A percentile compares a stretch with the other conserved stretches of the same genome.
Evolutionary conservation across 2,113 vertebrate genomes (phyloP).

Genomic region (Nerophis ophidion): DNA sequence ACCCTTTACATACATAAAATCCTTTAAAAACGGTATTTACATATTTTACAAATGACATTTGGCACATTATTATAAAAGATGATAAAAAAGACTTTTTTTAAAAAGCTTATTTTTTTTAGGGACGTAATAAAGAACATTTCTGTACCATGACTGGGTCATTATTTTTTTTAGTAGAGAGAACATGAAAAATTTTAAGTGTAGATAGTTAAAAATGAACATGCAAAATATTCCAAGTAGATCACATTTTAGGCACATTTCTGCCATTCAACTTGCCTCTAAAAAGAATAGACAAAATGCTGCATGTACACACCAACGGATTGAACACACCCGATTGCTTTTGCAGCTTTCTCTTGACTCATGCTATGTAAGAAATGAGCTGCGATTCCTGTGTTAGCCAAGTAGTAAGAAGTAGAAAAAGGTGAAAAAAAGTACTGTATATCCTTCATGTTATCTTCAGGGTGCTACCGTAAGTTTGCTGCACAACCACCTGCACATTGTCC

Average conservation of each 20-base stretch:
- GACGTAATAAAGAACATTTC: too few species aligned
- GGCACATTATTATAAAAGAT: constrained; percentile 79
- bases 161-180: too few species aligned
- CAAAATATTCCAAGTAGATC: not conserved
- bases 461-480: constrained; percentile 96
- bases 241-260: not conserved
- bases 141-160: too few species aligned
- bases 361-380: constrained; percentile 2
- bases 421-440: constrained; percentile 3
- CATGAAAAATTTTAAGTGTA: too few species aligned
- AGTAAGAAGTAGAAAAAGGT: not conserved
- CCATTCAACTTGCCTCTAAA: not conserved
- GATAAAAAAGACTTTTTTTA: constrained; percentile 19
- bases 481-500: constrained; percentile 95
- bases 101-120: too few species aligned
- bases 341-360: not conserved
- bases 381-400: constrained; percentile 1
- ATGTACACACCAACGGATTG: not conserved
- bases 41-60: constrained; percentile 85
- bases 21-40: constrained; percentile 91
- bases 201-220: too few species aligned
- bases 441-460: constrained; percentile 87
- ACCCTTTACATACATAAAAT: constrained; percentile 79
- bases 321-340: constrained; percentile 5
- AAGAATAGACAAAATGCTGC: not conserved